Evolutionary conservation across 2,797 vertebrate genomes (phyloP), one percentile per base, ranked within the genome.

Genomic region (Brotula barbata): DNA sequence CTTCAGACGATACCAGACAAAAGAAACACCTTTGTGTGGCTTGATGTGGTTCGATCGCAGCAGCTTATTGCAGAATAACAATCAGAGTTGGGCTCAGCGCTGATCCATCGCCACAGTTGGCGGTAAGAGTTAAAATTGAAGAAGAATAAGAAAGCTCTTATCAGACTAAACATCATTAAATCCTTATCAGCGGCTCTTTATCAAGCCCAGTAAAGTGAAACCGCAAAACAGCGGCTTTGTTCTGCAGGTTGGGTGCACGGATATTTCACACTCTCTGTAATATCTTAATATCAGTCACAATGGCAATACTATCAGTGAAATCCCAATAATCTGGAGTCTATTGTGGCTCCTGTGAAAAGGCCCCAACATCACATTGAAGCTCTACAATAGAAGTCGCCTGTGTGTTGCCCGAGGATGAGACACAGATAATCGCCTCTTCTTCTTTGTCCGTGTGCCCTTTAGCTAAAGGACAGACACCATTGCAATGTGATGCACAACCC

Each of bases 391-490:
- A 42, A 31, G 45, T 71, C 73, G 73, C 74, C 70, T 48, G 58
- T 46, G 64, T 22, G 69, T 70, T 60, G 80, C 77, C 78, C 74
- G 65, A 58, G 78, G 83, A 78, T 75, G 82, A 85, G 81, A 75
- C 74, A 15, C 73, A 72, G 81, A 85, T 85, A 82, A 85, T 85
- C 73, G 70, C 69, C 85, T 85, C 77, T 74, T 55, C 45, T 74
- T 82, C 77, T 84, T 87, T 86, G 83, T 85, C 71, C 67, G 58
- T 1, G 45, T 81, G 85, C 80, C 82, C 85, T 86, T 86, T 84
- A 78, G 81, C 75, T 72, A 56, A 58, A 73, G 72, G 73, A 79
- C 65, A 40, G n/a, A 64, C 71, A 78, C 78, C 45, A 16, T 80
- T 64, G 79, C 65, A 48, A 68, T 58, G 78, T 55, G 57, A 54